Evolutionary conservation across 2,888 invertebrate species (phyloP).

Genomic region (Tetragonisca angustula): DNA sequence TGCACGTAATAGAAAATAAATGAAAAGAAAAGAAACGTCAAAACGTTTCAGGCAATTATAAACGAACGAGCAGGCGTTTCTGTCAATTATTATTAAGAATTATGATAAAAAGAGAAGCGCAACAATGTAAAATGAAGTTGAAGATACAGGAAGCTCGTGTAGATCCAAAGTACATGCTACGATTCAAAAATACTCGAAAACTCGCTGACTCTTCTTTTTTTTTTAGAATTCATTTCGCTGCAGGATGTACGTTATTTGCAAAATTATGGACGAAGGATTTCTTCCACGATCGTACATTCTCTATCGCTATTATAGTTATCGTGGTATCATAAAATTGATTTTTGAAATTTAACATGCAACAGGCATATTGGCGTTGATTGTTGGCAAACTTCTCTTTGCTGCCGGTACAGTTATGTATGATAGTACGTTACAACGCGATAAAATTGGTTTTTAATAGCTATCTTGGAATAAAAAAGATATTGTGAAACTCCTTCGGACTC

Average conservation of each 20-base stretch:
- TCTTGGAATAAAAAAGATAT: not conserved
- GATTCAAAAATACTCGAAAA: not conserved
- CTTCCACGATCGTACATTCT: not conserved
- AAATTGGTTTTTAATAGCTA: conserved; percentile 2
- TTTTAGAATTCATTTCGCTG: not conserved
- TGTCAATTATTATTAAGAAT: not conserved
- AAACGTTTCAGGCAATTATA: too few species aligned
- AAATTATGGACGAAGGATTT: not conserved
- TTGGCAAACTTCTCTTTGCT: not conserved
- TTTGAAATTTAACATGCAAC: not conserved
- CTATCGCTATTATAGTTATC: not conserved
- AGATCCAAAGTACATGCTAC: not conserved
- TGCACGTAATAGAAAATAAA: too few species aligned
- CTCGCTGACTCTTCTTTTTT: not conserved
- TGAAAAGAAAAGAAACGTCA: too few species aligned
- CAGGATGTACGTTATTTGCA: not conserved
- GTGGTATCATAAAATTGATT: not conserved
- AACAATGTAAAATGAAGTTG: not conserved
- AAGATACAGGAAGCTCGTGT: not conserved
- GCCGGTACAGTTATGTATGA: not conserved
- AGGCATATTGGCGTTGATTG: not conserved
- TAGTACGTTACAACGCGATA: not conserved
- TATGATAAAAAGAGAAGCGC: not conserved
- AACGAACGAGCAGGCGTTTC: not conserved
- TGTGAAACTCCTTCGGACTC: not conserved